Percentiles rank a stretch among this genome's conserved stretches.
These are phyloP conservation scores for Amyelois transitella DNA, from an alignment of 1,140 invertebrate species.

Conservation along the genomic window DNA sequence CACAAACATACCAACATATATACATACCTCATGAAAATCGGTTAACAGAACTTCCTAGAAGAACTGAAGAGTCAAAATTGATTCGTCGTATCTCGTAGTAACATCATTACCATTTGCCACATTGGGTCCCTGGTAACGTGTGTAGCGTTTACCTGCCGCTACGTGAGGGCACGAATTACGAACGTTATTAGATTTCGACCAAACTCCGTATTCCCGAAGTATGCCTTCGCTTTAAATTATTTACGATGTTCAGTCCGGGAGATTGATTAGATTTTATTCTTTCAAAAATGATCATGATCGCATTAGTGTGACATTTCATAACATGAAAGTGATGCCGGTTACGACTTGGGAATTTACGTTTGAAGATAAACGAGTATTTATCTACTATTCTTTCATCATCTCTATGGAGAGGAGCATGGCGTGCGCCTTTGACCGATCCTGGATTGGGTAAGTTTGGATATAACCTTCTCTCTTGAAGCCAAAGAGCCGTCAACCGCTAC, in stretches of 20 bases:
- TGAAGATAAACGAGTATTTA: too few species aligned
- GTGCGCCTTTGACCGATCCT: too few species aligned
- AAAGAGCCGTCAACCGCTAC: slow-evolving; percentile 3
- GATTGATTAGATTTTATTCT: background rate
- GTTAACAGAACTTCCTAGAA: too few species aligned
- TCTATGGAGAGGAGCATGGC: background rate
- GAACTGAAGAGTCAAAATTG: background rate
- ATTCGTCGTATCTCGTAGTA: background rate
- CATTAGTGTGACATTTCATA: too few species aligned
- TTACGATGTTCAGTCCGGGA: background rate
- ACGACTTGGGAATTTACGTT: too few species aligned
- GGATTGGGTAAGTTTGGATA: background rate
- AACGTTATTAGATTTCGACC: background rate
- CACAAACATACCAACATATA: too few species aligned
- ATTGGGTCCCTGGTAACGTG: background rate
- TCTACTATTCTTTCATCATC: too few species aligned
- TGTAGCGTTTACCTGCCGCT: background rate
- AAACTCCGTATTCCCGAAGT: background rate
- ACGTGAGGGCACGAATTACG: background rate
- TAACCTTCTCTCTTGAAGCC: background rate
- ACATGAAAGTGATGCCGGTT: too few species aligned
- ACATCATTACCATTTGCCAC: background rate
- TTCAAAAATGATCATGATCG: too few species aligned
- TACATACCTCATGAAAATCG: too few species aligned
- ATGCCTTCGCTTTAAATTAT: background rate